Evolutionary conservation across 2,888 invertebrate species (phyloP).

Genomic region (Allophyes oxyacanthae): DNA sequence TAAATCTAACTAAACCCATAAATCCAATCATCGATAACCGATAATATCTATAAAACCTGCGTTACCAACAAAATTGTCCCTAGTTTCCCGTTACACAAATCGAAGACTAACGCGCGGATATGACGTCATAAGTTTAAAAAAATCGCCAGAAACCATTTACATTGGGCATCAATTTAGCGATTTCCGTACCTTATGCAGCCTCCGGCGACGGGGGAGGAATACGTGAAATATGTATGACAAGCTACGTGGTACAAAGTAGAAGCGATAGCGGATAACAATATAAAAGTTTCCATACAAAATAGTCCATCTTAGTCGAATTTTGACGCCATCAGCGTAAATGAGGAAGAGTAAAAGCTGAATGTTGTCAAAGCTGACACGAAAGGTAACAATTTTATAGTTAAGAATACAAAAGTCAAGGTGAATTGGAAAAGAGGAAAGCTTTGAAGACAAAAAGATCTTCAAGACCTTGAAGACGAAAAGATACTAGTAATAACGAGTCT

Average conservation of each 20-base stretch:
- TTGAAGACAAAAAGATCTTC: too few relatives aligned
- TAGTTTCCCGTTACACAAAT: constrained; percentile 36
- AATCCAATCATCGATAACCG: constrained; percentile 11
- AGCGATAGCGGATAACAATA: constrained; percentile 30
- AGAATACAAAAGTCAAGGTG: too few relatives aligned
- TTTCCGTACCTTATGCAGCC: constrained; percentile 59
- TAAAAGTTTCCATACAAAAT: too few relatives aligned
- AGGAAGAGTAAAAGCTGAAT: too few relatives aligned
- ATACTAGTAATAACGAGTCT: too few relatives aligned
- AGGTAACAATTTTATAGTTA: too few relatives aligned
- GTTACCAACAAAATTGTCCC: constrained; percentile 23
- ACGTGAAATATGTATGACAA: constrained; percentile 63
- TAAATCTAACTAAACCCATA: constrained; percentile 9
- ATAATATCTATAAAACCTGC: constrained; percentile 17
- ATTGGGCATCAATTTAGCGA: constrained; percentile 63
- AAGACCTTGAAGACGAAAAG: too few relatives aligned
- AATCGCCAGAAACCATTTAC: constrained; percentile 58
- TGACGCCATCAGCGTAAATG: too few relatives aligned
- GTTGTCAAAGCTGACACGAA: too few relatives aligned
- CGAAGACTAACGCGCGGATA: constrained; percentile 51
- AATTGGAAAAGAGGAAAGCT: too few relatives aligned
- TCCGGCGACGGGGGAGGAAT: constrained; percentile 49
- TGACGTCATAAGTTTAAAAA: constrained; percentile 64
- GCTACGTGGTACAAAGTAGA: constrained; percentile 16
- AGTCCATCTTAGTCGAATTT: too few relatives aligned